Evolutionary conservation across 2,888 invertebrate species (phyloP).

Genomic region (Willowsia nigromaculata): DNA sequence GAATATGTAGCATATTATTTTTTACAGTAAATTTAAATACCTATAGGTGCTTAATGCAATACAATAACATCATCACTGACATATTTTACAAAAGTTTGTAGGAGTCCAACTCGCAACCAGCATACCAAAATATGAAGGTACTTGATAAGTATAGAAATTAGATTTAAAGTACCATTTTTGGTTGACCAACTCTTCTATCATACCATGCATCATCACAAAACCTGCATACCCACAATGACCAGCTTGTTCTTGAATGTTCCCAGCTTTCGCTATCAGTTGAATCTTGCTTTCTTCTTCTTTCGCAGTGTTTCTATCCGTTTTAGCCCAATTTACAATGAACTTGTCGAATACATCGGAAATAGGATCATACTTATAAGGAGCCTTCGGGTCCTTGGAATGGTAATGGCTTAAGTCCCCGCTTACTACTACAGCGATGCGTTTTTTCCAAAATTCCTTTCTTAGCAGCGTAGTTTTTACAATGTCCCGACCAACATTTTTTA

Average conservation of each 20-base stretch:
- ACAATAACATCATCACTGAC: no score
- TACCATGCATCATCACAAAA: slow-evolving; percentile 68
- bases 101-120: slow-evolving; percentile 57
- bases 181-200: slow-evolving; percentile 53
- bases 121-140: slow-evolving; percentile 73
- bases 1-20: no score
- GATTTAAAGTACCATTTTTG: slow-evolving; percentile 25
- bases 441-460: slow-evolving; percentile 30
- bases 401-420: slow-evolving; percentile 73
- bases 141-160: slow-evolving; percentile 56
- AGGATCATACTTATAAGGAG: slow-evolving; percentile 52
- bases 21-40: no score
- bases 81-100: no score
- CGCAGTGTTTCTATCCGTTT: slow-evolving; percentile 39
- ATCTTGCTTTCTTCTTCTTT: slow-evolving; percentile 15
- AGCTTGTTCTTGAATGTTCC: slow-evolving; percentile 22
- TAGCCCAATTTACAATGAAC: slow-evolving; percentile 63
- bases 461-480: slow-evolving; percentile 11
- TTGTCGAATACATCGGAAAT: slow-evolving; percentile 44
- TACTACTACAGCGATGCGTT: slow-evolving; percentile 67
- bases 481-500: slow-evolving; percentile 56
- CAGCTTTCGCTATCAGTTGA: slow-evolving; percentile 51
- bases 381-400: slow-evolving; percentile 61
- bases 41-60: no score
- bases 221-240: slow-evolving; percentile 74